Percentiles rank a stretch among this genome's conserved stretches.
These are phyloP conservation scores for Oreochromis spilurus DNA, from an alignment of 2,113 vertebrate genomes.

Conservation along the genomic window DNA sequence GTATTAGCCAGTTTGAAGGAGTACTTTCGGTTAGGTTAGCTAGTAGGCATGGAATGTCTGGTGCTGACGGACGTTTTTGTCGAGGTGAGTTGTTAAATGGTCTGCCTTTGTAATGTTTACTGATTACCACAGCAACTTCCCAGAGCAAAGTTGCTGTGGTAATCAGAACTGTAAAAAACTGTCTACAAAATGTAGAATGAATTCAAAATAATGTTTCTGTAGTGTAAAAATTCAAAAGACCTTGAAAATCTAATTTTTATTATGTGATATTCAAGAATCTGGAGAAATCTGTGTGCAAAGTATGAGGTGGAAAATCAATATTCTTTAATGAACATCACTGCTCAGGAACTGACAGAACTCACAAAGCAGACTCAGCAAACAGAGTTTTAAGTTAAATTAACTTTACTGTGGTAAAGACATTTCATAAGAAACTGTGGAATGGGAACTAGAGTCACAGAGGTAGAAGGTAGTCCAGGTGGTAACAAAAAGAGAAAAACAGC, in stretches of 20 bases:
- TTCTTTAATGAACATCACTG: neutral
- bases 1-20: neutral
- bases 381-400: neutral
- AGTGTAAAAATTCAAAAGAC: neutral
- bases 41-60: neutral
- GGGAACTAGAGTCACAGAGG: neutral
- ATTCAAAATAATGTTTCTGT: neutral
- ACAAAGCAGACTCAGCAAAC: neutral
- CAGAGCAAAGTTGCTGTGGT: neutral
- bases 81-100: neutral
- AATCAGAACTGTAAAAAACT: neutral
- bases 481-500: neutral
- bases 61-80: neutral
- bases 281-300: neutral
- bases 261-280: neutral
- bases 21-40: neutral
- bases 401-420: neutral
- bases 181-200: neutral
- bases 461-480: neutral
- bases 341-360: neutral
- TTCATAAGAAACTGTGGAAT: neutral
- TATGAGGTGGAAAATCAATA: neutral
- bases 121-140: neutral
- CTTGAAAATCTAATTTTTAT: neutral
- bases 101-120: neutral